phyloP scores from a whole-genome alignment of 2,113 vertebrate species.

The Sinocyclocheilus rhinocerous region DNA sequence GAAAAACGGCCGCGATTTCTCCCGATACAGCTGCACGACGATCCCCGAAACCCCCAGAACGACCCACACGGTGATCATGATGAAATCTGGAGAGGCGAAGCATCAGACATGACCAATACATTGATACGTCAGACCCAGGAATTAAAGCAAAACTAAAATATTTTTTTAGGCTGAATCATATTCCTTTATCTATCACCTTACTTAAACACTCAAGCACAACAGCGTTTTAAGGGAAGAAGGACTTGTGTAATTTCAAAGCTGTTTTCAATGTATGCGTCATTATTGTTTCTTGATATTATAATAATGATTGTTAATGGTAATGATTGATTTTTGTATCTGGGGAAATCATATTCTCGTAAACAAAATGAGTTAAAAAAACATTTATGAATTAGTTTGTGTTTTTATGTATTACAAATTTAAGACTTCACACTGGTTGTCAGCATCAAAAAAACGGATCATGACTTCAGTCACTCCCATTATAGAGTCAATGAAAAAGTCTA shows the following conservation, averaged over 20 bases:
- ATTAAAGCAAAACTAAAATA: not conserved
- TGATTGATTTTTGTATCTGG: too few species aligned
- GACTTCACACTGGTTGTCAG: too few species aligned
- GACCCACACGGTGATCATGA: constrained; percentile 85
- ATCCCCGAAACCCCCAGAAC: constrained; percentile 83
- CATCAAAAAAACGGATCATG: too few species aligned
- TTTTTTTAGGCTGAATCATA: not conserved
- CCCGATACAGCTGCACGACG: constrained; percentile 84
- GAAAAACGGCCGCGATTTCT: constrained; percentile 81
- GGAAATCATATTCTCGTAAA: too few species aligned
- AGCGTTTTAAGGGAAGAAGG: not conserved
- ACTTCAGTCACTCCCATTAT: too few species aligned
- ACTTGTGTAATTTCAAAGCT: not conserved
- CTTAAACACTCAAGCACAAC: not conserved
- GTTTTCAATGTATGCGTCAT: not conserved
- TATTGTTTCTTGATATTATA: too few species aligned
- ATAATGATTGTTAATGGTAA: too few species aligned
- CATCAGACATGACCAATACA: not conserved
- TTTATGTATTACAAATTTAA: too few species aligned
- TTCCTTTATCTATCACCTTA: not conserved
- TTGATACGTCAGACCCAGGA: too few species aligned
- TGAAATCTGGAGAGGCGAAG: constrained; percentile 77
- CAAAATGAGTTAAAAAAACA: too few species aligned
- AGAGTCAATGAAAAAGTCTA: too few species aligned
- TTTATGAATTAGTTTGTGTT: too few species aligned